Evolutionary conservation across 2,888 invertebrate species (phyloP).

Genomic region (Coleophora flavipennella): DNA sequence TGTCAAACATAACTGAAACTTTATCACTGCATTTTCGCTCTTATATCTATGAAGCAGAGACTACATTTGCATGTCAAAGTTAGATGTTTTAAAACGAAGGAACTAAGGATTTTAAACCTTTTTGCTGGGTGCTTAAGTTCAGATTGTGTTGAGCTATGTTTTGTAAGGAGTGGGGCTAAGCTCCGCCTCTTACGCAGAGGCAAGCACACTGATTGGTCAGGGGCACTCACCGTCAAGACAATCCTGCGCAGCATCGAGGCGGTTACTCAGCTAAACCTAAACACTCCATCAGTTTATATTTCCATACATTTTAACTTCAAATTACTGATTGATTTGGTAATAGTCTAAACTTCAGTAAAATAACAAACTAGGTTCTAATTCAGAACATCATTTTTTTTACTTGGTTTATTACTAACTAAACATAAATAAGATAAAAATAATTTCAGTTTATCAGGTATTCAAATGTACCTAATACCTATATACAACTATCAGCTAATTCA

Average conservation of each 20-base stretch:
- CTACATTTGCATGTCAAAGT: constrained; percentile 22
- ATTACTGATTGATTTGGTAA: background rate
- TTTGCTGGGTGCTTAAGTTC: constrained; percentile 15
- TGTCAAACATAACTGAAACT: constrained; percentile 35
- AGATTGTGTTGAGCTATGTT: constrained; percentile 12
- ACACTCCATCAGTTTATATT: constrained; percentile 24
- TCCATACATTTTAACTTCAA: constrained; percentile 18
- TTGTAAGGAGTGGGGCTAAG: constrained; percentile 22
- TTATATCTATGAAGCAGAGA: constrained; percentile 27
- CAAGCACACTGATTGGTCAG: constrained; percentile 56
- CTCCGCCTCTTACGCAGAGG: constrained; percentile 54
- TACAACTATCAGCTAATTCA: too few relatives aligned
- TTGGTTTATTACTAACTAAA: too few relatives aligned
- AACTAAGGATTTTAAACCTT: constrained; percentile 23
- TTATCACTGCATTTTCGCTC: constrained; percentile 25
- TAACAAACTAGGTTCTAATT: too few relatives aligned
- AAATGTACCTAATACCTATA: too few relatives aligned
- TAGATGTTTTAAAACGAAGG: constrained; percentile 13
- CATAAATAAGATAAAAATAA: too few relatives aligned
- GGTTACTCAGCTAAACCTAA: constrained; percentile 31
- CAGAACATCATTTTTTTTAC: too few relatives aligned
- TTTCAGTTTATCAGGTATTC: too few relatives aligned
- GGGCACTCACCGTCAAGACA: constrained; percentile 36
- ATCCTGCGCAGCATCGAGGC: constrained; percentile 59
- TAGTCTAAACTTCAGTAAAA: too few relatives aligned